phyloP scores from a whole-genome alignment of 2,113 vertebrate genomes.

The Gadus macrocephalus region DNA sequence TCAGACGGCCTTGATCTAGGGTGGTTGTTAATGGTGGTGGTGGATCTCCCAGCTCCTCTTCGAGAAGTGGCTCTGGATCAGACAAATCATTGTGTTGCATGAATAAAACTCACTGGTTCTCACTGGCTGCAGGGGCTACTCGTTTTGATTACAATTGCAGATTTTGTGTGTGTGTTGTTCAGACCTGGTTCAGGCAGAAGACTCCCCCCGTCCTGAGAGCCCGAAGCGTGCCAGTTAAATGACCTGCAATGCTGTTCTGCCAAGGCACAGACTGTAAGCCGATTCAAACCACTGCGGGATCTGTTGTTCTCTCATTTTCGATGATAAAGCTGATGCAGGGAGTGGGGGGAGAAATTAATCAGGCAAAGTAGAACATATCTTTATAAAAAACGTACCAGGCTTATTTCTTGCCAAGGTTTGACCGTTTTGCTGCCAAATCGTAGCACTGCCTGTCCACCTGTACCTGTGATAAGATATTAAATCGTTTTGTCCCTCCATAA shows the following conservation, averaged over 20 bases:
- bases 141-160: constrained; percentile 62
- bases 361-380: too few relatives aligned
- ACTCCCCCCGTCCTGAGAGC: constrained; percentile 52
- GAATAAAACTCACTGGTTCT: constrained; percentile 65
- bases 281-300: too few relatives aligned
- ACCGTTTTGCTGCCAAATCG: too few relatives aligned
- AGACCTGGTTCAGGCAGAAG: constrained; percentile 15
- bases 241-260: constrained; percentile 6
- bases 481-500: too few relatives aligned
- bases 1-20: constrained; percentile 38
- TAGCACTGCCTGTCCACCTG: too few relatives aligned
- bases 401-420: too few relatives aligned
- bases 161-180: constrained; percentile 41
- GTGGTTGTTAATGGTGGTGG: constrained; percentile 25
- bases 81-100: constrained; percentile 34
- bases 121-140: constrained; percentile 59
- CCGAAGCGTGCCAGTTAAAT: constrained; percentile 31
- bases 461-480: too few relatives aligned
- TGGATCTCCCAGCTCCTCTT: constrained; percentile 25
- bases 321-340: too few relatives aligned
- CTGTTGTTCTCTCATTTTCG: too few relatives aligned
- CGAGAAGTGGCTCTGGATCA: constrained; percentile 34
- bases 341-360: too few relatives aligned
- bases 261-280: constrained; percentile 18
- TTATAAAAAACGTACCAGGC: too few relatives aligned